phyloP scores from a whole-genome alignment of 2,113 vertebrate genomes.

The Catharus bicknelli region DNA sequence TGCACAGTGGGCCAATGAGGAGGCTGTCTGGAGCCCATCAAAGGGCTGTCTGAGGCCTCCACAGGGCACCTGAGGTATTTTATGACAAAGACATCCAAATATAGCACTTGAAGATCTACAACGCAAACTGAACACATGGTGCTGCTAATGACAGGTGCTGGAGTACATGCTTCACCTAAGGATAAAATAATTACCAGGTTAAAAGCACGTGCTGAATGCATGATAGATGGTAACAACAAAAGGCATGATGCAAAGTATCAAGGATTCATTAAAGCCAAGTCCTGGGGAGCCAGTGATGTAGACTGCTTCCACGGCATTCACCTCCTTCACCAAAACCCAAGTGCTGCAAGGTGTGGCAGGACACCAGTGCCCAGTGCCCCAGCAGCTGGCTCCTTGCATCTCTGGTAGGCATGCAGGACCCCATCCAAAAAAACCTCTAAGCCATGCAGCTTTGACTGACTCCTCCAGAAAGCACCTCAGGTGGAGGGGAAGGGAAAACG shows the following conservation, averaged over 20 bases:
- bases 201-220: neutral
- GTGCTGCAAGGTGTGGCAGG: fast-evolving
- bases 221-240: neutral
- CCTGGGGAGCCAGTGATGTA: neutral
- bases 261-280: neutral
- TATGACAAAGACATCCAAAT: constrained; percentile 4
- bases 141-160: neutral
- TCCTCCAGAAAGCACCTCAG: neutral
- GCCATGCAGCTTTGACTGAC: neutral
- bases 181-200: neutral
- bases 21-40: neutral
- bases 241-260: neutral
- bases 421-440: neutral
- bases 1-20: neutral
- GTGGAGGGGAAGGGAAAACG: neutral
- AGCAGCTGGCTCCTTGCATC: fast-evolving
- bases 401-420: fast-evolving
- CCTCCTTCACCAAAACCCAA: neutral
- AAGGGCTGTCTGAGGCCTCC: neutral
- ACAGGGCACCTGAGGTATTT: neutral
- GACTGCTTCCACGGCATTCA: fast-evolving
- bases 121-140: neutral
- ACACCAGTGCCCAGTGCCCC: fast-evolving
- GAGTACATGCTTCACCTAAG: neutral
- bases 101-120: neutral